Base-by-base conservation (phyloP, 92 coral and sea anemone species). In the Anthopleura xanthogrammica region DNA sequence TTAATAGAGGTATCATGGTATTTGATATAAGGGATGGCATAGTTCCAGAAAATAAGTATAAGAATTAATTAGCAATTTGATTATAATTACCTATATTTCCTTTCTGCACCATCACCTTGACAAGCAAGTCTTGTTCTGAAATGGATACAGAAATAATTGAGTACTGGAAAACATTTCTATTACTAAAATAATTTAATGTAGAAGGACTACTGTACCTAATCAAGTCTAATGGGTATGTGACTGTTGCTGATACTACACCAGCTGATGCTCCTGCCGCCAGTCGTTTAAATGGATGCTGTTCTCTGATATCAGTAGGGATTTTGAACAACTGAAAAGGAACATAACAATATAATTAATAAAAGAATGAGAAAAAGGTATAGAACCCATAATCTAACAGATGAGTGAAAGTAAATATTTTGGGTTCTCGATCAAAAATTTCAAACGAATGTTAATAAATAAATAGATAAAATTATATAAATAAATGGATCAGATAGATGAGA, bases 251-350 rank as follows among this genome's bases (percentile, higher is more conserved):
- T 65, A 88, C 90, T 52, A 88, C 83, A 16, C 94, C 94, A 40
- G 95, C 95, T 60, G 86, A 23, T 56, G 92, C 91, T 3, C 95
- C 95, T 29, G 95, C 95, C 8, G 86, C 82, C 24, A 91, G 90
- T 9, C 95, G 78, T 84, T 78, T 79, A 5, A 91, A 0, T 12
- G 92, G 95, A 20, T 74, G 90, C 71, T 91, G 95, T 54, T 86
- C 85, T 72, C 90, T 79, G 1, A 90, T 80, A 84, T 91, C 94
- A 83, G 89, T 80, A 74, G 94, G 94, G 79, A 91, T 91, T 72
- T 72, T 91, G 8, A 88, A 68, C 56, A 91, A 48, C 94, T 91
- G 83, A 1, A 77, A 62, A 66, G 5, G 12, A 41, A 66, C 23
- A 43, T 17, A 16, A 0, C n/a, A 13, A 16, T 58, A 5, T 50